A percentile compares a stretch with the other conserved stretches of the same genome.
These are phyloP conservation scores for Melanchra persicariae DNA, from an alignment of 2,888 invertebrate genomes.

Conservation along the genomic window DNA sequence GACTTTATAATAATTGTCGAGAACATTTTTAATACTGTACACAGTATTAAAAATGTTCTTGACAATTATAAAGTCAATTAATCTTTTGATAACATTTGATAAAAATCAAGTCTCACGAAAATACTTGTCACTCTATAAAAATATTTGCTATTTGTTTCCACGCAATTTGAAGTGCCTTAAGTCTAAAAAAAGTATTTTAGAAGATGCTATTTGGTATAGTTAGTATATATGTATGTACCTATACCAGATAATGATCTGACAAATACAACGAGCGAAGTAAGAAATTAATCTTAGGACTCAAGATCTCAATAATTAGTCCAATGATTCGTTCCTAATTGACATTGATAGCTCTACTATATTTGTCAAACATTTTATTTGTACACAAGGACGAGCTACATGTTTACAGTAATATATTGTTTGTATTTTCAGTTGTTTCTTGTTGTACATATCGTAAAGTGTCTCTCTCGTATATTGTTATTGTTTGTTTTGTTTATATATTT, in stretches of 20 bases:
- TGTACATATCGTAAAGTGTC: slow-evolving; percentile 28
- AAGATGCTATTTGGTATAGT: neutral
- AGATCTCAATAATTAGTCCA: slow-evolving; percentile 32
- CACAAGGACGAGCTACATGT: neutral
- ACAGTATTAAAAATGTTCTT: slow-evolving; percentile 29
- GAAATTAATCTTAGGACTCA: slow-evolving; percentile 22
- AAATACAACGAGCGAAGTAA: neutral
- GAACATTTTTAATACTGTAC: slow-evolving; percentile 25
- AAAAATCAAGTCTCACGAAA: slow-evolving; percentile 15
- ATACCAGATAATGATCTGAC: neutral
- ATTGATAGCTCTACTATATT: slow-evolving; percentile 42
- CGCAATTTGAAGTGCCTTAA: slow-evolving; percentile 12
- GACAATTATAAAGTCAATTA: slow-evolving; percentile 20
- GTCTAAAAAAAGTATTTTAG: slow-evolving; percentile 2
- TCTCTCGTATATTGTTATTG: slow-evolving; percentile 40
- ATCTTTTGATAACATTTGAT: slow-evolving; percentile 14
- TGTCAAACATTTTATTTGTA: slow-evolving; percentile 24
- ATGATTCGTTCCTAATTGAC: slow-evolving; percentile 47
- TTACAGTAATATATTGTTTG: slow-evolving; percentile 14
- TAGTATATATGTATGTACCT: neutral
- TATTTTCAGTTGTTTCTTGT: slow-evolving; percentile 32
- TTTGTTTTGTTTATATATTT: slow-evolving; percentile 50
- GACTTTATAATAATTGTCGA: slow-evolving; percentile 14
- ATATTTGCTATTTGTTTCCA: slow-evolving; percentile 19
- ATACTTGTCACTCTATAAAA: slow-evolving; percentile 14